A percentile compares a stretch with the other conserved stretches of the same genome.
Conservation (phyloP, 2,888 invertebrate genomes). For the Trichopria drosophilae region DNA sequence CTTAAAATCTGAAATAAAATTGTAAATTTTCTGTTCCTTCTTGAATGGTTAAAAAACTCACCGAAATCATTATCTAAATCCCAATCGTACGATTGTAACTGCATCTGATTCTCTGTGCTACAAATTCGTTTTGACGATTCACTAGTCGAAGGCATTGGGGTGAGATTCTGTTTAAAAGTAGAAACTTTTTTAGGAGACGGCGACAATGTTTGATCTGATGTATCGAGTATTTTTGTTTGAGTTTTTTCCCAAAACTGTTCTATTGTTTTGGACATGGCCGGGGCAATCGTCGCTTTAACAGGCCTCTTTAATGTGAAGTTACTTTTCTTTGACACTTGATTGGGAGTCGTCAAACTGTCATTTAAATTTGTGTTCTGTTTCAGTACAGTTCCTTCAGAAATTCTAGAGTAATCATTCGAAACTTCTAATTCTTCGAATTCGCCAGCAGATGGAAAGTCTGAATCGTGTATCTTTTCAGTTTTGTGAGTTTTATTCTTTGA, state of each 20-base stretch:
- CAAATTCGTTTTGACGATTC: too few species aligned
- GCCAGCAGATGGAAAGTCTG: conserved; percentile 12
- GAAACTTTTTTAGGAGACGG: too few species aligned
- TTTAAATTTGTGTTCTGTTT: neutral
- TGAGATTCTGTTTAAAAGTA: neutral
- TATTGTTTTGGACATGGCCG: conserved; percentile 41
- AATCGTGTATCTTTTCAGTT: too few species aligned
- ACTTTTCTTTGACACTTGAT: conserved; percentile 34
- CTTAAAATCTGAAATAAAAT: too few species aligned
- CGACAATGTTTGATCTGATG: too few species aligned
- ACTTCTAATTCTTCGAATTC: conserved; percentile 23
- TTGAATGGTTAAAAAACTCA: too few species aligned
- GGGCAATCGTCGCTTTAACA: conserved; percentile 44
- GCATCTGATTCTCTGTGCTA: too few species aligned
- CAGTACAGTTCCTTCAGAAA: neutral
- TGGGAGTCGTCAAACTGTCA: neutral
- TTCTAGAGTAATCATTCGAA: conserved; percentile 2
- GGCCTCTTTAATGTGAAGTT: conserved; percentile 51
- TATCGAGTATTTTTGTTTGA: too few species aligned
- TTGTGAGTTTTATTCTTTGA: neutral
- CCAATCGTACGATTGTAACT: too few species aligned
- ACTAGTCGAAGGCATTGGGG: neutral
- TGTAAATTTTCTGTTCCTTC: too few species aligned
- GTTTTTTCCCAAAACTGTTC: conserved; percentile 45
- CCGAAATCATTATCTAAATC: too few species aligned